phyloP scores from a whole-genome alignment of 2,888 invertebrate species.

The Asteroscopus sphinx region DNA sequence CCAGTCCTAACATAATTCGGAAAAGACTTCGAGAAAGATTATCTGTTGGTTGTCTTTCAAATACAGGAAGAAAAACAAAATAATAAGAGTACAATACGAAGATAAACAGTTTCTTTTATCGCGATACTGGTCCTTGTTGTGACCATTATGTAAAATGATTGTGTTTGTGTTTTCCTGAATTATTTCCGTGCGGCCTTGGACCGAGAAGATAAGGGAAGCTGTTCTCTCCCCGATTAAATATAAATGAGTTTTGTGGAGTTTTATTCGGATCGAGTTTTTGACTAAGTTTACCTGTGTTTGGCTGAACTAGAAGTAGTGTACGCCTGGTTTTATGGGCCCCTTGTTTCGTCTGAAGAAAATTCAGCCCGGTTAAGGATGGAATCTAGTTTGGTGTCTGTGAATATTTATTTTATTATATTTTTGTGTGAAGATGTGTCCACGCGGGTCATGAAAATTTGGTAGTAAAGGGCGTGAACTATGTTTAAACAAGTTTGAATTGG shows the following conservation, averaged over 20 bases:
- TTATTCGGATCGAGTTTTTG: neutral
- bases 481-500: too few species aligned
- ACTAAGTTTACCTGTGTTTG: neutral
- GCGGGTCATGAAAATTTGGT: too few species aligned
- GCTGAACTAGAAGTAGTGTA: neutral
- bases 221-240: slow-evolving; percentile 20
- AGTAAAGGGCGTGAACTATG: too few species aligned
- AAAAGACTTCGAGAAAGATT: too few species aligned
- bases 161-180: slow-evolving; percentile 16
- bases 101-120: slow-evolving; percentile 16
- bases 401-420: neutral
- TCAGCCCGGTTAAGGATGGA: neutral
- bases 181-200: slow-evolving; percentile 13
- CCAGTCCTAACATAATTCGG: too few species aligned
- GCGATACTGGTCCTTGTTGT: slow-evolving; percentile 1
- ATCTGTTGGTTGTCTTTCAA: too few species aligned
- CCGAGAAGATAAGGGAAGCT: slow-evolving; percentile 7
- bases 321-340: neutral
- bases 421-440: too few species aligned
- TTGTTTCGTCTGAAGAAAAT: neutral
- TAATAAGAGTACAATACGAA: slow-evolving; percentile 11
- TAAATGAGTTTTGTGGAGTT: slow-evolving; percentile 27
- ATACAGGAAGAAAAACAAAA: too few species aligned
- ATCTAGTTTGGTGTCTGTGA: neutral
- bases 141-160: slow-evolving; percentile 30